A percentile compares a stretch with the other conserved stretches of the same genome.
Conservation (phyloP, 2,113 vertebrate species). For the Atrichornis clamosus region DNA sequence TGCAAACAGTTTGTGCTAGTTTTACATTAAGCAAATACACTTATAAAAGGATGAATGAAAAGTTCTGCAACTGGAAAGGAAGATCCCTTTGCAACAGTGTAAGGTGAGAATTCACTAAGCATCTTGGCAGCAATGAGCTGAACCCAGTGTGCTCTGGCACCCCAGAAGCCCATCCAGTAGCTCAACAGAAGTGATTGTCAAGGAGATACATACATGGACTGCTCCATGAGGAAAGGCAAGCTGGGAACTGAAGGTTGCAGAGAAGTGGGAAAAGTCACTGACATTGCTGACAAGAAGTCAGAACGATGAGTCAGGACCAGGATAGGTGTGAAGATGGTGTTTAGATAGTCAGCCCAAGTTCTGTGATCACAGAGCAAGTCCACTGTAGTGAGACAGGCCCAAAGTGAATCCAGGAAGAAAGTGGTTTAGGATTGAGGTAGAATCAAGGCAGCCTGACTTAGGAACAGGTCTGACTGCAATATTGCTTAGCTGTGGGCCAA, state of each 20-base stretch:
- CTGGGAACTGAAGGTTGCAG: neutral
- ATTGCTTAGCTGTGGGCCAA: neutral
- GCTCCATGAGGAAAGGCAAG: neutral
- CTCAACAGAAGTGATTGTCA: neutral
- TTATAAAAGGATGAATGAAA: neutral
- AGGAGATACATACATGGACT: neutral
- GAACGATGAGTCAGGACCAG: neutral
- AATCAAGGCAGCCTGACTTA: neutral
- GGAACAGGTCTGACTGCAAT: neutral
- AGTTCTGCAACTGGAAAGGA: neutral
- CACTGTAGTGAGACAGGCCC: neutral
- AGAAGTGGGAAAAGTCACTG: neutral
- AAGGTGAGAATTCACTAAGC: neutral
- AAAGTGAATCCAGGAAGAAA: neutral
- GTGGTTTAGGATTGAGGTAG: neutral
- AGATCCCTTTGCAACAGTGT: neutral
- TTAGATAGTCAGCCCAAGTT: neutral
- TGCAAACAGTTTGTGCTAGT: neutral
- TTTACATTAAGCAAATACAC: neutral
- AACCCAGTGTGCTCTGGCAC: neutral
- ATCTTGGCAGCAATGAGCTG: neutral
- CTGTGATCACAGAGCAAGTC: neutral
- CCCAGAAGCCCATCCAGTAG: fast-evolving
- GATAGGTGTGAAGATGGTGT: neutral
- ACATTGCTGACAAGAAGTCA: neutral